Evolutionary conservation across 2,797 vertebrate species (phyloP).

Genomic region (Setipinna tenuifilis): DNA sequence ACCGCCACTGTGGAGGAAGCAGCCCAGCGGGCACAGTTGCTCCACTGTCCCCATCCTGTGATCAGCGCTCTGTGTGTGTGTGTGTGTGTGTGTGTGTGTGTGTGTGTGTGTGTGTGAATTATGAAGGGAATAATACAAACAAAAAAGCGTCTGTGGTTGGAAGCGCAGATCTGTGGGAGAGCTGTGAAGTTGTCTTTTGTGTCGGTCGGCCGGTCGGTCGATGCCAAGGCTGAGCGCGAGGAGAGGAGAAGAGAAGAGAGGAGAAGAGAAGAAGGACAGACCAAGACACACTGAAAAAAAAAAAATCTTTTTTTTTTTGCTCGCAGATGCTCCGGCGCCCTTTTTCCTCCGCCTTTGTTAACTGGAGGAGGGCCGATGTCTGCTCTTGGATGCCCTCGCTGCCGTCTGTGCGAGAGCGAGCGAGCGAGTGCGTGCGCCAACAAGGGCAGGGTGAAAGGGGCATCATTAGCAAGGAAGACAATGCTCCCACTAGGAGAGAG

Average conservation of each 20-base stretch:
- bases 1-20: background rate
- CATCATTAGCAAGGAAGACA: conserved; percentile 59
- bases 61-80: background rate
- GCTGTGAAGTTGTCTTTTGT: background rate
- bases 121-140: background rate
- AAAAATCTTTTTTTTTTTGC: conserved; percentile 34
- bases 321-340: conserved; percentile 55
- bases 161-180: background rate
- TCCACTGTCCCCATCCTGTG: conserved; percentile 7
- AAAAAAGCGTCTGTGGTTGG: background rate
- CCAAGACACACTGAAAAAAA: background rate
- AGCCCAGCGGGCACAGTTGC: background rate
- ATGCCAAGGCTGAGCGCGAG: background rate
- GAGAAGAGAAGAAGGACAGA: background rate
- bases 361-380: conserved; percentile 36
- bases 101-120: too few species aligned
- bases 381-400: conserved; percentile 54
- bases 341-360: conserved; percentile 49
- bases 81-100: too few species aligned
- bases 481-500: conserved; percentile 60
- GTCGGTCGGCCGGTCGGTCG: background rate
- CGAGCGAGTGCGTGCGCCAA: background rate
- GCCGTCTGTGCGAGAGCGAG: background rate
- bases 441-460: conserved; percentile 32
- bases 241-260: background rate